Evolutionary conservation across 2,888 invertebrate species (phyloP).

Genomic region (Sisyra nigra): DNA sequence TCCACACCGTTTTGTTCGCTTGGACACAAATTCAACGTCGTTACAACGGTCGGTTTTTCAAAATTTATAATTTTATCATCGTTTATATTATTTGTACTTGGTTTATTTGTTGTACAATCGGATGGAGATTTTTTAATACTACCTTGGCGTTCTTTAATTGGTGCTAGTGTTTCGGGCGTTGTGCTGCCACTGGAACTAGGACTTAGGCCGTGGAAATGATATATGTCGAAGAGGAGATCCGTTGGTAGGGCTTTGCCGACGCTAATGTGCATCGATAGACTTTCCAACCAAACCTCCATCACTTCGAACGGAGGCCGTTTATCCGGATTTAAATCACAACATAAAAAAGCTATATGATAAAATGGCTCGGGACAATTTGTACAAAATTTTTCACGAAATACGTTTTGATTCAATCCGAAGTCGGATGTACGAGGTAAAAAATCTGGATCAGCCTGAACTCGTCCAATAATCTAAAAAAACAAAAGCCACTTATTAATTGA

Average conservation of each 20-base stretch:
- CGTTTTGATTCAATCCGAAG: slow-evolving; percentile 78
- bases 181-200: slow-evolving; percentile 41
- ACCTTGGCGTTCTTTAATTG: slow-evolving; percentile 34
- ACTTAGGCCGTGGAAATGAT: slow-evolving; percentile 45
- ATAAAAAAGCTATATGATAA: slow-evolving; percentile 75
- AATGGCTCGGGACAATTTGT: slow-evolving; percentile 70
- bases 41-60: neutral
- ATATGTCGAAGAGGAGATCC: slow-evolving; percentile 57
- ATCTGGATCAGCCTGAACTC: slow-evolving; percentile 91
- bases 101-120: neutral
- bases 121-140: slow-evolving; percentile 9
- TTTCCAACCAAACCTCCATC: slow-evolving; percentile 77
- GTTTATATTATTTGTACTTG: neutral
- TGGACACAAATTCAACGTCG: neutral
- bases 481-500: slow-evolving; percentile 7
- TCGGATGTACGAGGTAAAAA: slow-evolving; percentile 79
- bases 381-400: slow-evolving; percentile 79
- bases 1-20: neutral
- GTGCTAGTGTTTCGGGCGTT: slow-evolving; percentile 38
- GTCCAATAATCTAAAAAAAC: slow-evolving; percentile 64
- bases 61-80: neutral
- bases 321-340: slow-evolving; percentile 83
- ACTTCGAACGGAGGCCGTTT: slow-evolving; percentile 79
- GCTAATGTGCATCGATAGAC: slow-evolving; percentile 54
- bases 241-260: slow-evolving; percentile 43